Base-by-base conservation (phyloP, 1,140 invertebrate species). In the Lepidostoma basale region DNA sequence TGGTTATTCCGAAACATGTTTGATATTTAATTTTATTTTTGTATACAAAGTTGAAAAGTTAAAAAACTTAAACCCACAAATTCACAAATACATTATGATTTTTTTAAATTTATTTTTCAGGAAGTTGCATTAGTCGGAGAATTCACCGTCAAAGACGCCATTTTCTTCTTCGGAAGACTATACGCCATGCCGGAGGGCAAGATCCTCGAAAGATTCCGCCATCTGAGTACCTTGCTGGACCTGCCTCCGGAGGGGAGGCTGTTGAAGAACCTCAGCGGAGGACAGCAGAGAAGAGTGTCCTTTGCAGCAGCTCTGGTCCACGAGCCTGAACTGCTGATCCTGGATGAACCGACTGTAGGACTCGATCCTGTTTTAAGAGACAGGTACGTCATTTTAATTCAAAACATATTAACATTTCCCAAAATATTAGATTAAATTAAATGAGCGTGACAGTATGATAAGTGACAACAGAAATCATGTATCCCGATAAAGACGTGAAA, bases 291-390 rank as follows among this genome's bases (percentile, higher is more conserved):
- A 62, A 83, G 95, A 64, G 88, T 96, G 0, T 96, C 93, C 0
- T 89, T 98, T 49, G 94, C 94, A 2, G 89, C 90, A 5, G 92
- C 94, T 0, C 78, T 98, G 70, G 85, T 98, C 0, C 94, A 97
- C 73, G 89, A 92, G 71, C 94, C 95, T 0, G 90, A 96, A 77
- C 79, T 97, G 0, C 79, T 97, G 0, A 94, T 98, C 56, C 81
- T 98, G 54, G 96, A 98, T 77, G 95, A 98, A 79, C 95, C 95
- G 0, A 97, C 95, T 0, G 95, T 96, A 9, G 95, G 95, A 5
- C 83, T 97, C 26, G 95, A 98, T 83, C 95, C 95, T 1, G 82
- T 97, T 62, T 79, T 98, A 16, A 86, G 95, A 79, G 91, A 95
- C 77, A 90, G 88, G 93, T 92, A 36, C 28, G 18, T 12, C 16